Percentiles rank a stretch among this genome's conserved stretches.
Evolutionary conservation across 2,797 vertebrate genomes (phyloP).

Genomic region (Avahi laniger): DNA sequence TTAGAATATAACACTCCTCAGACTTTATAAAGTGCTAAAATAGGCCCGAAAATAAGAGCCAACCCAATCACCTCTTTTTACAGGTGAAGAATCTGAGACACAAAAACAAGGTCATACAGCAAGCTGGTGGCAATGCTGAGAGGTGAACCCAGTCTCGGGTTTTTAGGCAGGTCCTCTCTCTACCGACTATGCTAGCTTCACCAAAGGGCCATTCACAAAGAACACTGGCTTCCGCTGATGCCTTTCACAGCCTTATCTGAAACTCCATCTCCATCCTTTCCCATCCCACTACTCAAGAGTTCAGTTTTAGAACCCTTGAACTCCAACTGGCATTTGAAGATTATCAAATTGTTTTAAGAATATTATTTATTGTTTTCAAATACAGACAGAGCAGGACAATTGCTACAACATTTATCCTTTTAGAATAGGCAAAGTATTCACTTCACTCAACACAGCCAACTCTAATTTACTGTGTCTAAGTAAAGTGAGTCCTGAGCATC

Average conservation of each 20-base stretch:
- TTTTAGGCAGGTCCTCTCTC: neutral
- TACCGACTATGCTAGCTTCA: too few species aligned
- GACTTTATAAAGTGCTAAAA: neutral
- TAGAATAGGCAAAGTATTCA: neutral
- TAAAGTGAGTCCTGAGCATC: neutral
- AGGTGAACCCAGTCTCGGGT: neutral
- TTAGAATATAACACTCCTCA: neutral
- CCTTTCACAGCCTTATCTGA: neutral
- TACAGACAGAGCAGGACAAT: neutral
- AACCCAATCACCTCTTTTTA: neutral
- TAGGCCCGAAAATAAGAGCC: neutral
- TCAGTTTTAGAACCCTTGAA: neutral
- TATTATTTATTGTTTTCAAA: neutral
- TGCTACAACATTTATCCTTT: neutral
- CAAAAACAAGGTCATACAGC: neutral
- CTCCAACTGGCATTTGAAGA: neutral
- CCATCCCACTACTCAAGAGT: neutral
- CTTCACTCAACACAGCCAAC: neutral
- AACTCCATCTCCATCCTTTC: neutral
- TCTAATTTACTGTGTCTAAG: neutral
- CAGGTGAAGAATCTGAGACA: neutral
- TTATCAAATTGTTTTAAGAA: neutral
- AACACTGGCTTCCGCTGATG: neutral
- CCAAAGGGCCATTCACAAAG: neutral
- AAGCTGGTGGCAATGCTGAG: neutral